These are phyloP conservation scores for Crambe crambe DNA, from an alignment of 37 sponge, comb jelly and placozoan species.

Conservation along the genomic window DNA sequence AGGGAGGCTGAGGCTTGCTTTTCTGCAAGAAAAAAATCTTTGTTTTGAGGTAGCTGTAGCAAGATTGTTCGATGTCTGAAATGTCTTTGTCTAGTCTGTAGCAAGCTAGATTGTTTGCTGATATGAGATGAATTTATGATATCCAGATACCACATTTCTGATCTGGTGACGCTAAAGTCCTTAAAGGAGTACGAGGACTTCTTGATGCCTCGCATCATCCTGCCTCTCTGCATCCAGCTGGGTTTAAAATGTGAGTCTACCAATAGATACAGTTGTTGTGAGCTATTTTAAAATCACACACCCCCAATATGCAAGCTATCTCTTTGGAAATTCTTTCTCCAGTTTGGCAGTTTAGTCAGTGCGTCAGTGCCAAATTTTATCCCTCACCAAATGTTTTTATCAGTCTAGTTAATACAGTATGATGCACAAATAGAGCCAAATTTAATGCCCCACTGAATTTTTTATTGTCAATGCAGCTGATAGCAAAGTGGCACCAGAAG, in stretches of 20 bases:
- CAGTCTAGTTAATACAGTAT: no score
- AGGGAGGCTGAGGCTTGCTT: not conserved
- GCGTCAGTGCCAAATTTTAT: no score
- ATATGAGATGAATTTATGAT: no score
- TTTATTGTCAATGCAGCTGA: not conserved
- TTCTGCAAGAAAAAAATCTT: not conserved
- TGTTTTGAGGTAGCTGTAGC: no score
- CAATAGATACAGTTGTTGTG: not conserved
- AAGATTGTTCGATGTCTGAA: no score
- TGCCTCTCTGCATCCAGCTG: constrained; percentile 47
- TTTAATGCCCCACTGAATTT: not conserved
- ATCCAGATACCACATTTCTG: constrained; percentile 22
- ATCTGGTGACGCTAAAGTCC: constrained; percentile 8
- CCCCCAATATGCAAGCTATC: not conserved
- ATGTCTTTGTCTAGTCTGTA: no score
- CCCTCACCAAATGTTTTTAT: no score
- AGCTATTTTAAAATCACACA: not conserved
- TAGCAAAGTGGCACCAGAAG: not conserved
- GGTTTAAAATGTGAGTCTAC: constrained; percentile 41
- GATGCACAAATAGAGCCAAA: not conserved
- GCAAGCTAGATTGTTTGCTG: not conserved
- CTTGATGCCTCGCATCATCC: constrained; percentile 23
- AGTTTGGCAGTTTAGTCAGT: no score
- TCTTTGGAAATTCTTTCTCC: not conserved
- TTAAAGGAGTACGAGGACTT: constrained; percentile 8